Evolutionary conservation across 2,797 vertebrate genomes (phyloP).

Genomic region (Oophaga sylvatica): DNA sequence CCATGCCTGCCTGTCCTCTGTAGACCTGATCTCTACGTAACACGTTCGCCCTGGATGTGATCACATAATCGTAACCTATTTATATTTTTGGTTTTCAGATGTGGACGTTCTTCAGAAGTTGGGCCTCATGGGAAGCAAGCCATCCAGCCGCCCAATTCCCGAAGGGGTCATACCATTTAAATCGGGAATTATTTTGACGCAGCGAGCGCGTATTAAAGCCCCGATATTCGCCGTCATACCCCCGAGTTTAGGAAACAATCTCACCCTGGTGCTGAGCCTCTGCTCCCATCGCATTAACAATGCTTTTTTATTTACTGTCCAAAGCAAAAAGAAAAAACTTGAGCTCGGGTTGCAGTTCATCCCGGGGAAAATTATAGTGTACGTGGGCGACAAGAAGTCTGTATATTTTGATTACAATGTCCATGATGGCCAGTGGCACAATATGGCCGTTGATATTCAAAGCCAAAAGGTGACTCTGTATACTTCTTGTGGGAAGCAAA

Average conservation of each 20-base stretch:
- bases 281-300: slow-evolving; percentile 93
- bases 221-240: slow-evolving; percentile 81
- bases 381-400: slow-evolving; percentile 84
- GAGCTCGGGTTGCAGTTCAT: slow-evolving; percentile 91
- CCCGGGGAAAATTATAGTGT: slow-evolving; percentile 84
- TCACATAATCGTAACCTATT: not conserved
- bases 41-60: not conserved
- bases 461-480: slow-evolving; percentile 82
- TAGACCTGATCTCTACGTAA: not conserved
- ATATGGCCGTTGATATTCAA: slow-evolving; percentile 84
- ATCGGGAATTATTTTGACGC: slow-evolving; percentile 91
- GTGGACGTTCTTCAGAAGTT: slow-evolving; percentile 92
- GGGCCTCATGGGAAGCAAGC: slow-evolving; percentile 83
- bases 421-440: slow-evolving; percentile 93
- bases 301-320: slow-evolving; percentile 88
- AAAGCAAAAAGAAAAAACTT: slow-evolving; percentile 84
- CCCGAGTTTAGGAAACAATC: slow-evolving; percentile 73
- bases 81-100: slow-evolving; percentile 76
- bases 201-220: slow-evolving; percentile 81
- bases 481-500: slow-evolving; percentile 88
- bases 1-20: not conserved
- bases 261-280: slow-evolving; percentile 89
- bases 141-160: slow-evolving; percentile 73
- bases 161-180: slow-evolving; percentile 90
- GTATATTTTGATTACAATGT: slow-evolving; percentile 90